Base-by-base conservation (phyloP, 2,113 vertebrate genomes). In the Kryptolebias marmoratus region DNA sequence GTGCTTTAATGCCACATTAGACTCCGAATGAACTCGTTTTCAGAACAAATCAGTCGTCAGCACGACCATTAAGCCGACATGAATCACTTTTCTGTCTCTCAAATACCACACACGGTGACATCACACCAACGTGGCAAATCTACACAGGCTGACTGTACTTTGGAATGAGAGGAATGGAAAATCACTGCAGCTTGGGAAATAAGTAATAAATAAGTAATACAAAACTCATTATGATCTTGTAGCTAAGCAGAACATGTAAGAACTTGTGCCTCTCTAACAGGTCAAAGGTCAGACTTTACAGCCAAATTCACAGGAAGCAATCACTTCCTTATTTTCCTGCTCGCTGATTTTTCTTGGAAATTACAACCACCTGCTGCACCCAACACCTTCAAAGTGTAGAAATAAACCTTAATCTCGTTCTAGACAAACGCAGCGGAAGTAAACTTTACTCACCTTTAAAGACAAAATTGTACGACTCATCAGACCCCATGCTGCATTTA, bases 401-500 rank as follows among this genome's bases (percentile, higher is more conserved):
- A 22, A 60, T 9, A 67, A 1, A 30, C 15, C 57, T 4, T 54
- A 10, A 28, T 12, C 14, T 36, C 49, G 49, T 59, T 11, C 18
- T 9, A 32, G 32, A 75, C 50, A 76, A 62, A 65, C 59, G 71
- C 48, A 66, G 56, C 45, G 57, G 1, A 42, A 69, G n/a, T 18
- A 83, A 74, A 84, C 54, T 76, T 1, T 16, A 78, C 92, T 93
- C 78, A 95, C 92, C 93, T 90, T 94, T 94, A 71, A 93, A 94
- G 68, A 94, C 92, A 85, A 94, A 94, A 80, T 94, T 94, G 80
- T 93, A 94, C 0, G 85, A 75, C 30, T 93, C 89, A 63, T 94
- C 90, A 32, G 90, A 89, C n/a, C 86, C 87, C 93, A 94, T 94
- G 68, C 58, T 89, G 75, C 45, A 27, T 44, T 70, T 65, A 67